A percentile compares a stretch with the other conserved stretches of the same genome.
Evolutionary conservation across 2,888 invertebrate species (phyloP).

Genomic region (Agonopterix alstromeriana): DNA sequence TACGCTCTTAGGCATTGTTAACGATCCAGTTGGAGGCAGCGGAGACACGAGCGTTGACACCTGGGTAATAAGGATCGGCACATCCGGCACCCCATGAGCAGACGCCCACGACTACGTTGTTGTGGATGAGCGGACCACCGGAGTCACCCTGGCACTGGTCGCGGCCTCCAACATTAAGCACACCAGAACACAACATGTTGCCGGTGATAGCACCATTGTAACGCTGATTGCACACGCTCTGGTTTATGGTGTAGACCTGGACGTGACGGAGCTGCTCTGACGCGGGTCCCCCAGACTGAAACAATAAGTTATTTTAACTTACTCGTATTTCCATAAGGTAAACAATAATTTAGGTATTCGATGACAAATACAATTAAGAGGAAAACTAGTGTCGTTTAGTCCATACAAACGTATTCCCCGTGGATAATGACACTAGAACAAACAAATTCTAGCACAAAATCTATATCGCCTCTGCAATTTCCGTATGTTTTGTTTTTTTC

Average conservation of each 20-base stretch:
- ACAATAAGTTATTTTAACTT: conserved; percentile 1
- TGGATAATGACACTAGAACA: too few species aligned
- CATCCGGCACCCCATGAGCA: conserved; percentile 39
- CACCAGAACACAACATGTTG: conserved; percentile 40
- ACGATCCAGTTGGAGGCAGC: conserved; percentile 16
- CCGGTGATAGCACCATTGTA: conserved; percentile 28
- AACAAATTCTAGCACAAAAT: too few species aligned
- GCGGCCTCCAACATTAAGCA: conserved; percentile 22
- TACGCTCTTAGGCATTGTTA: background rate
- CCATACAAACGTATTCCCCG: too few species aligned
- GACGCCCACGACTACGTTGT: background rate
- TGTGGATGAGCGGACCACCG: conserved; percentile 43
- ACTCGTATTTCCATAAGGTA: too few species aligned
- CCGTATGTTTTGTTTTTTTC: too few species aligned
- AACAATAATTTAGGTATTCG: too few species aligned
- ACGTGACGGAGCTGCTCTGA: conserved; percentile 14
- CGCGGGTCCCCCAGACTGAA: conserved; percentile 18
- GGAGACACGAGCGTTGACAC: conserved; percentile 46
- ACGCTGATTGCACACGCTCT: conserved; percentile 23
- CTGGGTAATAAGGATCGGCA: conserved; percentile 44
- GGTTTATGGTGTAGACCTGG: conserved; percentile 28
- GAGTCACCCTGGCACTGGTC: conserved; percentile 42
- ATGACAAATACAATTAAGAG: too few species aligned
- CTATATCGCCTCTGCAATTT: too few species aligned
- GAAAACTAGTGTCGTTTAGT: too few species aligned